Percentiles rank a stretch among this genome's conserved stretches.
Conservation (phyloP, 2,113 vertebrate genomes). For the Pseudorectes ferrugineus region DNA sequence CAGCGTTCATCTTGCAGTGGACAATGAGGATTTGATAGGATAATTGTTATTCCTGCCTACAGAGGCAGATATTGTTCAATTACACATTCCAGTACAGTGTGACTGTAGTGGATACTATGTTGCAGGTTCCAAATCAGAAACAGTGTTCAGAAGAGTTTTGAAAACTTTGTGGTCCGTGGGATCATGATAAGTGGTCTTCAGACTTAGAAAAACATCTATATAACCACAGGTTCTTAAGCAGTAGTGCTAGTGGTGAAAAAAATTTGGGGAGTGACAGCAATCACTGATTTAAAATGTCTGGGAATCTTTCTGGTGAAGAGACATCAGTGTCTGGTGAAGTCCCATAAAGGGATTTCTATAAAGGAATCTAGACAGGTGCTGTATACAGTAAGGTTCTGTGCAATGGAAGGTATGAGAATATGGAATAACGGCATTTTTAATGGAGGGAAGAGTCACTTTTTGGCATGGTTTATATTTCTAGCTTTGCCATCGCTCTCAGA, state of each 20-base stretch:
- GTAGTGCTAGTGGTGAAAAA: background rate
- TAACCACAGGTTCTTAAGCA: background rate
- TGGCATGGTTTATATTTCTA: background rate
- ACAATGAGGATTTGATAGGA: background rate
- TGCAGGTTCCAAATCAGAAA: background rate
- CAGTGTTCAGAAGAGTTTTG: background rate
- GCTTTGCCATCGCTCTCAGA: background rate
- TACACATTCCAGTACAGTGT: background rate
- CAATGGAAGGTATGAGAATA: background rate
- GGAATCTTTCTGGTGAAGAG: background rate
- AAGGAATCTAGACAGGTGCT: background rate
- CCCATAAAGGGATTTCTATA: rapidly evolving
- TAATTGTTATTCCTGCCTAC: background rate
- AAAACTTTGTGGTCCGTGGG: rapidly evolving
- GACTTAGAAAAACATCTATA: background rate
- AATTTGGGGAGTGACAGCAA: background rate
- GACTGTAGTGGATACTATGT: background rate
- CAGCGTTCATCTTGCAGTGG: background rate
- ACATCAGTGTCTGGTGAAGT: background rate
- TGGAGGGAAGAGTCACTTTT: background rate
- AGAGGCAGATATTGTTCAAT: background rate
- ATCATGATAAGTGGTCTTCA: background rate
- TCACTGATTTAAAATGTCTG: background rate
- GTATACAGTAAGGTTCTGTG: background rate
- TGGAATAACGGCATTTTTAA: background rate